These are phyloP conservation scores for Eledona agricola DNA, from an alignment of 2,888 invertebrate genomes.

Conservation along the genomic window DNA sequence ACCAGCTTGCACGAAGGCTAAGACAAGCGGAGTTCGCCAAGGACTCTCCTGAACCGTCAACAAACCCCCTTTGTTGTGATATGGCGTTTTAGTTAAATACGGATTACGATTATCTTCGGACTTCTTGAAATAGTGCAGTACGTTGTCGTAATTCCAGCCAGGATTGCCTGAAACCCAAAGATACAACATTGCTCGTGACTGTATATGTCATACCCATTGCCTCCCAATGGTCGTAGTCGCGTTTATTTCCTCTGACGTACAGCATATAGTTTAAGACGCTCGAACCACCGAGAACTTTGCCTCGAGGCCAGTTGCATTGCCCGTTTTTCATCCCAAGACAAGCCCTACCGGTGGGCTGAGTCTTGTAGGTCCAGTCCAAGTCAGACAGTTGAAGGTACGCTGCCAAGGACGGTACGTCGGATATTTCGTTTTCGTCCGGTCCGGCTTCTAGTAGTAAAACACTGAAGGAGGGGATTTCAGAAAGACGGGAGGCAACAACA, in stretches of 20 bases:
- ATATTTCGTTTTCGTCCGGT: constrained; percentile 87
- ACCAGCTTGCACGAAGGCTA: constrained; percentile 85
- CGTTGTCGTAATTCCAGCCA: constrained; percentile 88
- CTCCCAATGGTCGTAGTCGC: constrained; percentile 92
- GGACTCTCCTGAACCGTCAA: constrained; percentile 82
- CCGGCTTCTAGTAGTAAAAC: constrained; percentile 85
- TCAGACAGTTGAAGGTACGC: constrained; percentile 87
- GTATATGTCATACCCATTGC: no score
- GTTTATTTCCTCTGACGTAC: constrained; percentile 81
- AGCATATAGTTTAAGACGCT: constrained; percentile 91
- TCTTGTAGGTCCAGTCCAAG: constrained; percentile 90
- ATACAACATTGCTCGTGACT: no score
- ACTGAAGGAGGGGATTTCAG: constrained; percentile 80
- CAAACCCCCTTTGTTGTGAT: constrained; percentile 78
- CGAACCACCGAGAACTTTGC: constrained; percentile 89
- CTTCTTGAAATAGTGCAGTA: constrained; percentile 88
- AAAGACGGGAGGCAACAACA: constrained; percentile 79
- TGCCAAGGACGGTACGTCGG: constrained; percentile 86
- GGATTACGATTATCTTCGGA: constrained; percentile 90
- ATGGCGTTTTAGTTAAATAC: constrained; percentile 73
- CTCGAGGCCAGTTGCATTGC: constrained; percentile 88
- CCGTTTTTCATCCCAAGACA: constrained; percentile 85
- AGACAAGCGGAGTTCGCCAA: constrained; percentile 82
- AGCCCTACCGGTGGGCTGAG: constrained; percentile 81
- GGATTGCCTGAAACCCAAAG: constrained; percentile 70